Evolutionary conservation across 1,140 invertebrate genomes (phyloP), one percentile per base, ranked within the genome.

Genomic region (Gyrodactylus bullatarudis): DNA sequence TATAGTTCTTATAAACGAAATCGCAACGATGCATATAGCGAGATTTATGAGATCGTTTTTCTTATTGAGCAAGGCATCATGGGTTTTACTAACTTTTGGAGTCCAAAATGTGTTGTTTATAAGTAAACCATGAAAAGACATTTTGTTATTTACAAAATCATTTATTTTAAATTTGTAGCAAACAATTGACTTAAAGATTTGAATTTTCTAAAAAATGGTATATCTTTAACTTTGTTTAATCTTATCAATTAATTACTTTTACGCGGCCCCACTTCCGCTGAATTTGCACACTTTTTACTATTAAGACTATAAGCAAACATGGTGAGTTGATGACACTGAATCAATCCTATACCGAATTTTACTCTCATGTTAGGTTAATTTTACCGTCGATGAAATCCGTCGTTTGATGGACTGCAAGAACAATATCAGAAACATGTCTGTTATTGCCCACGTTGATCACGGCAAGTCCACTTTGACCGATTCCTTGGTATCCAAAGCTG

Each of bases 341-440:
- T n/a, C n/a, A 54, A 54, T 16, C 34, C 34, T 16, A 54, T 54
- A n/a, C 34, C n/a, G n/a, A 54, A 16, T 54, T n/a, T 16, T 54
- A 16, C 8, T 26, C 24, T 24, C 8, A 20, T 26, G 1, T 24
- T 73, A 73, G 72, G 72, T 73, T 1, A 73, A 73, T 21, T 73
- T 73, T 73, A 73, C 72, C 20, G 34, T 73, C 68, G 72, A 69
- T 69, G 22, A 73, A 73, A 73, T 73, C 1, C 21, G 72, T 20
- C 26, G 34, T 69, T 2, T 73, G 26, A 73, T 73, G 72, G 26
- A 73, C 72, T n/a, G 26, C 21, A 73, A 73, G 72, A 68, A 69
- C 24, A 98, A 99, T 80, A 98, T 99, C 83, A 87, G 95, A 81
- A 99, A 99, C 84, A 99, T 99, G 94, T 98, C 94, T 80, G 95